Evolutionary conservation across 2,888 invertebrate genomes (phyloP), one percentile per base, ranked within the genome.

Genomic region (Lottia scabra): DNA sequence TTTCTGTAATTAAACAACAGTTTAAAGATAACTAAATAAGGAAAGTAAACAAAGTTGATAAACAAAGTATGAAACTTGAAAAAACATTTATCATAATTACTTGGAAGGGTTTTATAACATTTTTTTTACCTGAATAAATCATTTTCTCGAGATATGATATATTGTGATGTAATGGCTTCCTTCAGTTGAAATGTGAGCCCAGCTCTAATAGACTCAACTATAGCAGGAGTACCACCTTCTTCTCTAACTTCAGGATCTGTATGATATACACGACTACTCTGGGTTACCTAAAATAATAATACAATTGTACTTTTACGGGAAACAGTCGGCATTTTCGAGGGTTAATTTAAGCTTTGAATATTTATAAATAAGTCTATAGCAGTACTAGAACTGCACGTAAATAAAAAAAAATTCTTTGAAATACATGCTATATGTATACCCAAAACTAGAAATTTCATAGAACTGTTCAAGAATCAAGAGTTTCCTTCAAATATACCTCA

Each of bases 221-320:
- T 85, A 8, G 80, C 84, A 12, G 85, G 84, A 1, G 84, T 85
- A 1, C 85, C 85, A 13, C 84, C 84, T 72, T 85, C 84, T 68
- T 85, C 84, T 56, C 84, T 63, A 30, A 76, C 80, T 66, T 85
- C 85, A 38, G 84, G 81, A 68, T 84, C 76, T 16, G 73, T 68
- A 12, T 78, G 63, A 71, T 84, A 85, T 5, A 64, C 43, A 48
- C 81, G 80, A 5, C 45, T 68, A 16, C 77, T 75, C n/a, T 75
- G 67, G 0, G 81, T 79, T 12, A 84, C 84, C 82, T 83, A 27
- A 12, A 48, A n/a, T 16, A 67, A 30, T n/a, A n/a, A n/a, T n/a
- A n/a, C n/a, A n/a, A n/a, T n/a, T n/a, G n/a, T n/a, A n/a, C n/a
- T n/a, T n/a, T n/a, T n/a, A n/a, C n/a, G n/a, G n/a, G n/a, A n/a